Percentiles rank a stretch among this genome's conserved stretches.
These are phyloP conservation scores for Sminthurides bifidus DNA, from an alignment of 1,140 invertebrate species.

Conservation along the genomic window DNA sequence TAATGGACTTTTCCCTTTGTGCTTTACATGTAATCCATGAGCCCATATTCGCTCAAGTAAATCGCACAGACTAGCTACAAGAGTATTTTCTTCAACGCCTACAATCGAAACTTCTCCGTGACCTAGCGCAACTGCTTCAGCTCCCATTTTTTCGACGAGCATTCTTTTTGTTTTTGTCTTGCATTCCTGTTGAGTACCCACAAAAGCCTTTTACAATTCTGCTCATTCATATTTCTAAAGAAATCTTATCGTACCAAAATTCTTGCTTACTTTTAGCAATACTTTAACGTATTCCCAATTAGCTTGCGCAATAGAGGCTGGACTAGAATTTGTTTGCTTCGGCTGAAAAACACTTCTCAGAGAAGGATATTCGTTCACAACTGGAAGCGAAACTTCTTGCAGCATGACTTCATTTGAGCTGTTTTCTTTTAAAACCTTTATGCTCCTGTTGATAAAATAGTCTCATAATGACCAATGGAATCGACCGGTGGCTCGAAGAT, in stretches of 20 bases:
- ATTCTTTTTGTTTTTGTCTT: constrained; percentile 92
- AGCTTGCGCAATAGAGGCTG: constrained; percentile 83
- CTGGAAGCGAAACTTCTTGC: constrained; percentile 22
- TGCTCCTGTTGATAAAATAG: constrained; percentile 13
- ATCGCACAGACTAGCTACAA: constrained; percentile 95
- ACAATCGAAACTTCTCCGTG: constrained; percentile 45
- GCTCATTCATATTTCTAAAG: not conserved
- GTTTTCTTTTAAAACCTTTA: constrained; percentile 26
- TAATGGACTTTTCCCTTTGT: constrained; percentile 78
- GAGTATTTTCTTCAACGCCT: constrained; percentile 88
- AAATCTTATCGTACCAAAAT: not conserved
- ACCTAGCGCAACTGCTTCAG: constrained; percentile 76
- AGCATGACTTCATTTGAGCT: constrained; percentile 23
- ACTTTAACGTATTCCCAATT: constrained; percentile 98
- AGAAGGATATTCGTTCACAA: constrained; percentile 21
- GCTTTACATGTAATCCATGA: constrained; percentile 88
- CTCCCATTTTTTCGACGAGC: constrained; percentile 95
- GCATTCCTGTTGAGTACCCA: constrained; percentile 51
- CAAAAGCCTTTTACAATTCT: not conserved
- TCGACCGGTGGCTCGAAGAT: too few relatives aligned
- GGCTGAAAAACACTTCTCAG: constrained; percentile 36
- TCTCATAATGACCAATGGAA: too few relatives aligned
- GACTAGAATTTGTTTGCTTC: constrained; percentile 51
- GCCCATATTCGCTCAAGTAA: constrained; percentile 95
- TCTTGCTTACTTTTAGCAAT: constrained; percentile 63